phyloP scores from a whole-genome alignment of 1,140 invertebrate genomes.

The Aporrectodea caliginosa region DNA sequence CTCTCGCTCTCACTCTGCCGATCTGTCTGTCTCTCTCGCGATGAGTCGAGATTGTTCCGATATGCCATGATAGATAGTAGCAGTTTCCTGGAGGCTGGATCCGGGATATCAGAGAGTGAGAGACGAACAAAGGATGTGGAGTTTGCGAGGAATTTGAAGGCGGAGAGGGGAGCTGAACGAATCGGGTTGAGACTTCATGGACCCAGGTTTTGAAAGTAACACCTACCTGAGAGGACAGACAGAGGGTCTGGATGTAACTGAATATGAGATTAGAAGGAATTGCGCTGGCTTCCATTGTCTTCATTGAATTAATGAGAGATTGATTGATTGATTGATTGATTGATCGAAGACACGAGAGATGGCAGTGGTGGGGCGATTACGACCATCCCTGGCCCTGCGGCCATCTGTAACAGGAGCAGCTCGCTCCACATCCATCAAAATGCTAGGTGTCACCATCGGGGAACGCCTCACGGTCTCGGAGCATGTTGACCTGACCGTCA shows the following conservation, averaged over 20 bases:
- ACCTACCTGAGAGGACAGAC: neutral
- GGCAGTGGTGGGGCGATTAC: neutral
- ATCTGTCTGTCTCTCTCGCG: neutral
- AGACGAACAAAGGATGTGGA: too few species aligned
- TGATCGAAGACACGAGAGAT: neutral
- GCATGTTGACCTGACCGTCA: neutral
- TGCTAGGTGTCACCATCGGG: neutral
- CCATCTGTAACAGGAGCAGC: neutral
- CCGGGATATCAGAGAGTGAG: too few species aligned
- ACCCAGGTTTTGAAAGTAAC: neutral
- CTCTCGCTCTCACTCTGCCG: neutral
- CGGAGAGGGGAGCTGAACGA: too few species aligned
- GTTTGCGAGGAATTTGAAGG: too few species aligned
- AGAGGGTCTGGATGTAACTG: neutral
- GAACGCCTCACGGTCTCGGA: neutral
- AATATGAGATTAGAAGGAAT: neutral
- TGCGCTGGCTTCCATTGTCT: too few species aligned
- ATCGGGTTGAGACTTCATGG: too few species aligned
- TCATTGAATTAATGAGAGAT: neutral
- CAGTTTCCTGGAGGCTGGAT: too few species aligned
- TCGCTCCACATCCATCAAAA: neutral
- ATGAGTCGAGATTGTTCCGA: neutral
- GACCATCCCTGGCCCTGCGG: neutral
- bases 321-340: conserved; percentile 3
- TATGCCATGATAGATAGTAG: too few species aligned